phyloP scores from a whole-genome alignment of 1,140 invertebrate species.

The Ips typographus region DNA sequence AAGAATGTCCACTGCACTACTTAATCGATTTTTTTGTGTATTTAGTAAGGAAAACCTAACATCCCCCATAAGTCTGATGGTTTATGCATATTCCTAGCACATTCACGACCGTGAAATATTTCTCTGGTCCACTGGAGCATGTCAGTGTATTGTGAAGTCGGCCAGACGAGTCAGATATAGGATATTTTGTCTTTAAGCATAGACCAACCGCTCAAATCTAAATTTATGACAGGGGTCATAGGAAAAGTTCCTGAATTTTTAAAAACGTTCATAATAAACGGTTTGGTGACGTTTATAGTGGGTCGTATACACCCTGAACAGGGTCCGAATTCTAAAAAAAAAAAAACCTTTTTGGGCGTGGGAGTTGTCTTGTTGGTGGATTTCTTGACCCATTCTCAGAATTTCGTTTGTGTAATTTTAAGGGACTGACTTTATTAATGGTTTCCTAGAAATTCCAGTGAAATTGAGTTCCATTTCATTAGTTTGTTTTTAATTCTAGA shows the following conservation, averaged over 20 bases:
- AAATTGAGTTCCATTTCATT: no score
- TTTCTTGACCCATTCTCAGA: constrained; percentile 8
- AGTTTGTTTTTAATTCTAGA: no score
- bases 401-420: constrained; percentile 23
- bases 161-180: constrained; percentile 32
- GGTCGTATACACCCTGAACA: neutral
- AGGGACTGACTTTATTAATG: constrained; percentile 20
- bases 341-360: constrained; percentile 7
- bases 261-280: no score
- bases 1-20: no score
- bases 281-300: no score
- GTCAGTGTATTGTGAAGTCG: constrained; percentile 35
- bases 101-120: constrained; percentile 18
- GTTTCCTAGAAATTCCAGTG: constrained; percentile 18
- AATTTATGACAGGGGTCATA: neutral
- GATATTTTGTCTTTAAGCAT: constrained; percentile 16
- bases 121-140: constrained; percentile 32
- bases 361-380: constrained; percentile 10
- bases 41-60: no score
- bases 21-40: no score
- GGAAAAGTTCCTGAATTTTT: no score
- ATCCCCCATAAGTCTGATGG: constrained; percentile 9
- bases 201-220: constrained; percentile 4
- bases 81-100: constrained; percentile 2
- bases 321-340: constrained; percentile 10